Conservation (phyloP, 2,797 vertebrate genomes). For the Numenius phaeopus region DNA sequence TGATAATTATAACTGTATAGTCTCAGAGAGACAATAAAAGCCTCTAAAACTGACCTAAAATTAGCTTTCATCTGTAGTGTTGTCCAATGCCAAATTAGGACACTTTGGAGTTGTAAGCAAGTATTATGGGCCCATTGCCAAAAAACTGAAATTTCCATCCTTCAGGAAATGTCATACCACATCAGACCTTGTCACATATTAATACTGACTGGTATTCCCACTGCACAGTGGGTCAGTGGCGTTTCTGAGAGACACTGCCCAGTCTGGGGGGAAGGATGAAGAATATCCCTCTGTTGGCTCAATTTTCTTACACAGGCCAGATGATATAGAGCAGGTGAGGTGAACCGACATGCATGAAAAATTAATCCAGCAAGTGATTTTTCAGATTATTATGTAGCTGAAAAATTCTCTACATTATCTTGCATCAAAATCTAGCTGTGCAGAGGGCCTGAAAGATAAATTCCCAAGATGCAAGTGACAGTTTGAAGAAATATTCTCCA, state of each 20-base stretch:
- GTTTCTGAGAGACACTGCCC: not conserved
- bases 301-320: not conserved
- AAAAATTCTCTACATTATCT: not conserved
- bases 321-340: not conserved
- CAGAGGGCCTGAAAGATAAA: not conserved
- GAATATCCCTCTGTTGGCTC: not conserved
- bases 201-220: not conserved
- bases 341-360: not conserved
- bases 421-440: not conserved
- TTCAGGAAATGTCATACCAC: not conserved
- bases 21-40: not conserved
- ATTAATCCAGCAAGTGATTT: not conserved
- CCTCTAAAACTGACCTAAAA: not conserved
- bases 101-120: not conserved
- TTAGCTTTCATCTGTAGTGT: not conserved
- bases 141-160: not conserved
- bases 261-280: not conserved
- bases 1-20: not conserved
- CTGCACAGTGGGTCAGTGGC: too few species aligned
- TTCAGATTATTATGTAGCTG: not conserved
- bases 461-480: not conserved
- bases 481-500: not conserved
- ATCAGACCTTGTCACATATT: not conserved
- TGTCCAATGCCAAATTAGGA: not conserved
- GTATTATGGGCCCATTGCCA: not conserved